These are phyloP conservation scores for Corbicula japonica DNA, from an alignment of 2,888 invertebrate species.

Conservation along the genomic window DNA sequence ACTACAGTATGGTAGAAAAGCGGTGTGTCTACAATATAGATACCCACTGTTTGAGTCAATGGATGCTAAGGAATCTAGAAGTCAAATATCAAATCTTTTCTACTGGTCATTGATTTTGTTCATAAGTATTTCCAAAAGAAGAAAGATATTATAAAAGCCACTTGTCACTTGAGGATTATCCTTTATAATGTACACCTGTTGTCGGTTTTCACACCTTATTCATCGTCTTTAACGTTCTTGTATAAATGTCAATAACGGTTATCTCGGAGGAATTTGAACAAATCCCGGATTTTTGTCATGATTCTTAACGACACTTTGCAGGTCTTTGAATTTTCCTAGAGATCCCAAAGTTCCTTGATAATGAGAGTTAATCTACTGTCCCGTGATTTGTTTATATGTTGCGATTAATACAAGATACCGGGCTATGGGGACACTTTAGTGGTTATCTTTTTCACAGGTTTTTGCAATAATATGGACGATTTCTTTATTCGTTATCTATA, in stretches of 20 bases:
- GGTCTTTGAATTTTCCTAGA: slow-evolving; percentile 10
- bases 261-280: slow-evolving; percentile 27
- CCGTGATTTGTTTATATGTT: slow-evolving; percentile 26
- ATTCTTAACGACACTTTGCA: slow-evolving; percentile 22
- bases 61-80: too few species aligned
- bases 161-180: slow-evolving; percentile 26
- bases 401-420: slow-evolving; percentile 24
- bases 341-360: slow-evolving; percentile 15
- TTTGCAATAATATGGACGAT: slow-evolving; percentile 8
- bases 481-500: slow-evolving; percentile 26
- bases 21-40: too few species aligned
- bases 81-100: too few species aligned
- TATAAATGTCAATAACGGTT: slow-evolving; percentile 38
- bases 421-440: slow-evolving; percentile 3
- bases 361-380: slow-evolving; percentile 35
- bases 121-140: slow-evolving; percentile 4
- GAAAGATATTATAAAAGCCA: slow-evolving; percentile 5
- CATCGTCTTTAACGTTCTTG: slow-evolving; percentile 11
- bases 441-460: slow-evolving; percentile 43
- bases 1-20: too few species aligned
- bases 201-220: slow-evolving; percentile 38
- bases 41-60: too few species aligned
- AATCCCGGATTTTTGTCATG: slow-evolving; percentile 36
- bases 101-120: slow-evolving; percentile 6
- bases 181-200: slow-evolving; percentile 44